Conservation (phyloP, 37 sponge, comb jelly and placozoan species). For the Chondrosia reniformis region DNA sequence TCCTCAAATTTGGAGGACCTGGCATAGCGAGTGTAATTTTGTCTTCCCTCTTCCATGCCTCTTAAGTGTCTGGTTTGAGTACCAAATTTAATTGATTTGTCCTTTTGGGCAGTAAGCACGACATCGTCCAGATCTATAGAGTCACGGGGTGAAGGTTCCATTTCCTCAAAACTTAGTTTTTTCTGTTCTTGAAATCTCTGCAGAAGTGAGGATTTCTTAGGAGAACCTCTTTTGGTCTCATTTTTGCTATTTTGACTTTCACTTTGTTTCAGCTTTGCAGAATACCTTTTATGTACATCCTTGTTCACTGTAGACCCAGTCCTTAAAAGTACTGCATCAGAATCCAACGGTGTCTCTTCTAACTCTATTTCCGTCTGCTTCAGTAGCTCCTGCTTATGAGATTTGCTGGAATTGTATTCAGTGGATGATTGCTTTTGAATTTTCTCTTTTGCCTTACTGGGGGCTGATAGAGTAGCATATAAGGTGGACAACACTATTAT, state of each 20-base stretch:
- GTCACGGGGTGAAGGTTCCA: neutral
- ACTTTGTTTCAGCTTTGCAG: neutral
- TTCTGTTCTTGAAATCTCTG: neutral
- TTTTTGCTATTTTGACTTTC: neutral
- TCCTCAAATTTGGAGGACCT: neutral
- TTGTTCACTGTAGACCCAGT: conserved; percentile 7
- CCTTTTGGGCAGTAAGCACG: neutral
- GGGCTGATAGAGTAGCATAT: conserved; percentile 37
- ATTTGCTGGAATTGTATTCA: neutral
- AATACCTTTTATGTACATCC: neutral
- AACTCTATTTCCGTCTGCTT: neutral
- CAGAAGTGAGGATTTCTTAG: neutral
- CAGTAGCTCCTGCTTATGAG: neutral
- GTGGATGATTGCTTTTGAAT: neutral
- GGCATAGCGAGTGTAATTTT: neutral
- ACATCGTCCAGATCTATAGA: neutral
- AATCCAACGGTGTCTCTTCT: conserved; percentile 3
- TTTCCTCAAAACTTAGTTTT: neutral
- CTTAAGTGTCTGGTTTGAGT: too few species aligned
- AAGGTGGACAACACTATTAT: conserved; percentile 59
- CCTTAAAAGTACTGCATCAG: conserved; percentile 8
- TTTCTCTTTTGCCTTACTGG: conserved; percentile 1
- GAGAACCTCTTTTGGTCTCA: neutral
- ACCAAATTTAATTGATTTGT: too few species aligned
- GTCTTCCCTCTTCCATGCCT: neutral